Conservation (phyloP, 2,888 invertebrate species). For the Eupsilia transversa region DNA sequence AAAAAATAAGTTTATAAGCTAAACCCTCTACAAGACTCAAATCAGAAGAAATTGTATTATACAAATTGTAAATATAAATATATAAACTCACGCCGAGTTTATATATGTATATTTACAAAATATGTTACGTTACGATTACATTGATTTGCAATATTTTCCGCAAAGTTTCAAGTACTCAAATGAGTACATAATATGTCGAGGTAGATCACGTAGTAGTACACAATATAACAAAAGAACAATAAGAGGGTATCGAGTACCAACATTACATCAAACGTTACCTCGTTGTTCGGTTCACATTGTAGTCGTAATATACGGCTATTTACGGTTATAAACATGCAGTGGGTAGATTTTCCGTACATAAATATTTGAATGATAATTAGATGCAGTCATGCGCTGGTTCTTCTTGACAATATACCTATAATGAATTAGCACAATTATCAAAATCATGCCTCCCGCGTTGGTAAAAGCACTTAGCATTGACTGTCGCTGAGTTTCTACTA, state of each 20-base stretch:
- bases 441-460: not conserved
- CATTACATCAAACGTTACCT: conserved; percentile 31
- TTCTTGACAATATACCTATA: conserved; percentile 13
- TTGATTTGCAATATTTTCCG: conserved; percentile 12
- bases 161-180: conserved; percentile 13
- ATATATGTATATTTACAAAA: not conserved
- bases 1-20: too few species aligned
- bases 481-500: not conserved
- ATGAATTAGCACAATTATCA: conserved; percentile 2
- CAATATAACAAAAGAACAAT: conserved; percentile 68
- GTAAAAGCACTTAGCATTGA: conserved; percentile 14
- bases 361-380: conserved; percentile 1
- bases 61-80: too few species aligned
- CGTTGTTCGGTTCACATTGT: conserved; percentile 25
- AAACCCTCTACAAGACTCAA: too few species aligned
- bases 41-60: too few species aligned
- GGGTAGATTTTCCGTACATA: conserved; percentile 11
- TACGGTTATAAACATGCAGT: conserved; percentile 21
- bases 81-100: too few species aligned
- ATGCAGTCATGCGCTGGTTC: conserved; percentile 2
- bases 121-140: conserved; percentile 3
- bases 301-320: conserved; percentile 23
- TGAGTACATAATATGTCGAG: conserved; percentile 20
- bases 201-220: conserved; percentile 43
- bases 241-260: conserved; percentile 41